Evolutionary conservation across 2,113 vertebrate genomes (phyloP).

Genomic region (Hiodon alosoides): DNA sequence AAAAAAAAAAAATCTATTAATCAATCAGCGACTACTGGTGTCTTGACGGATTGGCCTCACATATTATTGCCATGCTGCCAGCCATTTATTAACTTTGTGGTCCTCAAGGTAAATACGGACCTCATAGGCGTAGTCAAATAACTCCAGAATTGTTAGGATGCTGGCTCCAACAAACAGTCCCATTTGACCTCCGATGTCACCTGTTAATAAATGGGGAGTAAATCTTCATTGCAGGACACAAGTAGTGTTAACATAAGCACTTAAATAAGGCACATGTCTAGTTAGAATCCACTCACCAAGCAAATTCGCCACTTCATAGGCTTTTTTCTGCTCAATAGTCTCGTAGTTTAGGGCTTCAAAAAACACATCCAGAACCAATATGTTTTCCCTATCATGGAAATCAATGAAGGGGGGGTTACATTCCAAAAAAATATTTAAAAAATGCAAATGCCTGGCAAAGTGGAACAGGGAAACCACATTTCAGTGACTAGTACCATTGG

Average conservation of each 20-base stretch:
- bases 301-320: constrained; percentile 93
- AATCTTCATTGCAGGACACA: neutral
- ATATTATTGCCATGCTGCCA: neutral
- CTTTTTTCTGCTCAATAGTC: constrained; percentile 98
- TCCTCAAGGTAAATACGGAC: constrained; percentile 53
- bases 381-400: constrained; percentile 83
- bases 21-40: neutral
- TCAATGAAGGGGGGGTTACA: neutral
- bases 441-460: too few species aligned
- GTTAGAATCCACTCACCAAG: constrained; percentile 68
- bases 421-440: neutral
- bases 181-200: constrained; percentile 98
- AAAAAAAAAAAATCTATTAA: too few species aligned
- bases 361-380: constrained; percentile 95
- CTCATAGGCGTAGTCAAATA: constrained; percentile 98
- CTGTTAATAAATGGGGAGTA: constrained; percentile 50
- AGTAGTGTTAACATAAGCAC: neutral
- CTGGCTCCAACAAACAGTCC: constrained; percentile 96
- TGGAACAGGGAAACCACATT: too few species aligned
- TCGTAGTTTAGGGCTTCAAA: constrained; percentile 98
- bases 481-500: too few species aligned
- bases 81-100: neutral
- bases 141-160: constrained; percentile 94
- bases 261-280: neutral
- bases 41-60: neutral